Evolutionary conservation across 92 coral and sea anemone species (phyloP), one percentile per base, ranked within the genome.

Genomic region (Parazoanthus swiftii): DNA sequence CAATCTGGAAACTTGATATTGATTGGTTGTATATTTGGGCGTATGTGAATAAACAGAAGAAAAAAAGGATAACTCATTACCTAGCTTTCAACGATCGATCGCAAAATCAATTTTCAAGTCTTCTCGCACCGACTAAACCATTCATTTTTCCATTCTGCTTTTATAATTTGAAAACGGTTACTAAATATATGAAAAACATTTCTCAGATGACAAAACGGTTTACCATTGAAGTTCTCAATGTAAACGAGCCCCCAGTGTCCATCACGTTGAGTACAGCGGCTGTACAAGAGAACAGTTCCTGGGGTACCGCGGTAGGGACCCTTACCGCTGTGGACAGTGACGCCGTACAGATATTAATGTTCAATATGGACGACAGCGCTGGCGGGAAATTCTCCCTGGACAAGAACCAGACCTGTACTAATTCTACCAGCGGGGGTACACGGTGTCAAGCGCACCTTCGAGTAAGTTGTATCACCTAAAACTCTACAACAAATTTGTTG

Each of bases 201-300:
- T 87, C 66, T 14, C 89, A 96, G 99, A 86, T 93, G 77, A 78
- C 91, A 58, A 92, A 91, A 89, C 93, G 89, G 81, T 89, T 95
- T 75, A 73, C 92, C 73, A 93, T 96, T 67, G 91, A 91, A 48
- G 97, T 96, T 8, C 39, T 94, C 67, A 89, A 96, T 73, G 94
- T 95, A 77, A 96, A 96, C 92, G 99, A 96, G 85, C 91, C 98
- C 71, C 99, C 99, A 6, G 93, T 96, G 39, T 91, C 95, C 20
- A 85, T 96, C 48, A 91, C 89, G 42, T 88, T 93, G 70, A 89
- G 89, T 72, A 43, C 85, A 86, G 90, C 88, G 18, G 86, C 81
- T 74, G 93, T 95, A 67, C 91, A 58, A 21, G 99, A 96, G 74
- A 96, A 95, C 82, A 85, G 94, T 36, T 72, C 90, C 83, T 76